Evolutionary conservation across 1,140 invertebrate genomes (phyloP).

Genomic region (Drosophila sechellia): DNA sequence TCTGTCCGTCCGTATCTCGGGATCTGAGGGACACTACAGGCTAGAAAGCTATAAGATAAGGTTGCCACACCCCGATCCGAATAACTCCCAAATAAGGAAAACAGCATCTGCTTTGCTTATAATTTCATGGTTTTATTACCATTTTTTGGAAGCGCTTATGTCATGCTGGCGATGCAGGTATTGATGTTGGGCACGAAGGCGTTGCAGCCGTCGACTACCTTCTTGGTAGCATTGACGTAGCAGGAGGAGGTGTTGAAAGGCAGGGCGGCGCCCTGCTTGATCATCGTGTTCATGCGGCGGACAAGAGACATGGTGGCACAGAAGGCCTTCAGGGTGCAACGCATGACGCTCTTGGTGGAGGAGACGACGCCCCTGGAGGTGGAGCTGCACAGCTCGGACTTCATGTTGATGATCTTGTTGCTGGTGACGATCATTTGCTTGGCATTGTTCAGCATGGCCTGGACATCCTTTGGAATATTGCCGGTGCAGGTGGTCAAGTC

Average conservation of each 20-base stretch:
- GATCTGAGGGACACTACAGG: no score
- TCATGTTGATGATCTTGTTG: conserved; percentile 37
- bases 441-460: conserved; percentile 29
- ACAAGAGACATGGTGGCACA: conserved; percentile 14
- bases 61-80: no score
- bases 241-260: conserved; percentile 46
- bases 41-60: no score
- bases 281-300: conserved; percentile 25
- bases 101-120: conserved; percentile 15
- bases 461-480: conserved; percentile 47
- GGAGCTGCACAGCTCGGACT: conserved; percentile 30
- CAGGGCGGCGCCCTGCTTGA: conserved; percentile 32
- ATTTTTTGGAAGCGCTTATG: neutral
- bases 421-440: conserved; percentile 36
- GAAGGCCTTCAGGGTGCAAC: conserved; percentile 21
- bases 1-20: no score
- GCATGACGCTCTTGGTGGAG: neutral
- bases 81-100: no score
- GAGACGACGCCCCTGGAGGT: neutral
- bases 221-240: conserved; percentile 35
- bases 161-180: conserved; percentile 24
- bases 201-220: conserved; percentile 27
- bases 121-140: conserved; percentile 30
- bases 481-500: conserved; percentile 39
- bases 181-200: conserved; percentile 46